phyloP scores from a whole-genome alignment of 2,888 invertebrate species.

The Eumacrocentrus americanus region DNA sequence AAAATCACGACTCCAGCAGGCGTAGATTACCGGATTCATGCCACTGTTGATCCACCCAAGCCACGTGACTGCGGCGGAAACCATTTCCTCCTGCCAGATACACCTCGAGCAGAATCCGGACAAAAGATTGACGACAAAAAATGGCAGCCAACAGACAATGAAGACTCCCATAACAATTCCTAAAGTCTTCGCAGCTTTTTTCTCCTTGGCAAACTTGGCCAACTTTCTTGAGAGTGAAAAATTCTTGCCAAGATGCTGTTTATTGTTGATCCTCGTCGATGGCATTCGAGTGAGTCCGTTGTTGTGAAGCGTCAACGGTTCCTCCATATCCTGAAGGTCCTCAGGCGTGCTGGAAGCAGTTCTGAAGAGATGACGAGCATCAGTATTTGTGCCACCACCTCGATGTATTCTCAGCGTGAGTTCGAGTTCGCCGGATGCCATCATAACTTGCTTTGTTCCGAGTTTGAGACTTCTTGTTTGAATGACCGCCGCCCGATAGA shows the following conservation, averaged over 20 bases:
- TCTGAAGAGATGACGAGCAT: slow-evolving; percentile 55
- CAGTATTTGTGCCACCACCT: slow-evolving; percentile 76
- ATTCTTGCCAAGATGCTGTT: slow-evolving; percentile 78
- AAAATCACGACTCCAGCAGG: slow-evolving; percentile 98
- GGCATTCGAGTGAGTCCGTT: slow-evolving; percentile 76
- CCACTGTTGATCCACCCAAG: slow-evolving; percentile 95
- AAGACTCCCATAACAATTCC: slow-evolving; percentile 98
- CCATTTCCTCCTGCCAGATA: slow-evolving; percentile 86
- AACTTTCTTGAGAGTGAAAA: slow-evolving; percentile 92
- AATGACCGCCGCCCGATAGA: slow-evolving; percentile 91
- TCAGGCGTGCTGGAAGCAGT: slow-evolving; percentile 57
- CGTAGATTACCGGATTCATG: slow-evolving; percentile 97
- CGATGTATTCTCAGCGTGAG: slow-evolving; percentile 92
- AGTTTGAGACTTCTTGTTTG: slow-evolving; percentile 89
- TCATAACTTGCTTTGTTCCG: slow-evolving; percentile 88
- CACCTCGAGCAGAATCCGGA: slow-evolving; percentile 89
- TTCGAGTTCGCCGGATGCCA: slow-evolving; percentile 84
- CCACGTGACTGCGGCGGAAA: slow-evolving; percentile 90
- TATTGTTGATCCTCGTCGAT: slow-evolving; percentile 71
- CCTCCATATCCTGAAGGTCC: slow-evolving; percentile 65
- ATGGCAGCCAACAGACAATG: slow-evolving; percentile 96
- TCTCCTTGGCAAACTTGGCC: slow-evolving; percentile 95
- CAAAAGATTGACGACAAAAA: slow-evolving; percentile 92
- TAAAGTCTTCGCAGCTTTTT: slow-evolving; percentile 96
- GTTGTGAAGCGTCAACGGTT: slow-evolving; percentile 78